Evolutionary conservation across 1,140 invertebrate species (phyloP).

Genomic region (Brachionus sp.): DNA sequence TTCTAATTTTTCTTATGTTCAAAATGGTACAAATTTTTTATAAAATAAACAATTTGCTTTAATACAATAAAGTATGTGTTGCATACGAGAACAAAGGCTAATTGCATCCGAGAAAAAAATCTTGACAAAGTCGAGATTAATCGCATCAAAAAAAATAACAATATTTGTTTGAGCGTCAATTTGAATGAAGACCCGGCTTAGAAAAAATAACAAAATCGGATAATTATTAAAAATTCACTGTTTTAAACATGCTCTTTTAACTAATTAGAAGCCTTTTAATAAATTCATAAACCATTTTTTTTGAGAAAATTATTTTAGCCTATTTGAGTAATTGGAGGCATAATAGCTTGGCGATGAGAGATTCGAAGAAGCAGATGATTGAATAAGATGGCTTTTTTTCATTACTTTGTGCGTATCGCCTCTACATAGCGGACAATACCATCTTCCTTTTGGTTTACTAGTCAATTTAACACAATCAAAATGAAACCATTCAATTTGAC

Average conservation of each 20-base stretch:
- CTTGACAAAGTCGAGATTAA: not conserved
- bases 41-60: not conserved
- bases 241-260: not conserved
- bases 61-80: not conserved
- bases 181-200: not conserved
- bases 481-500: constrained; percentile 61
- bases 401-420: constrained; percentile 43
- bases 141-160: not conserved
- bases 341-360: not conserved
- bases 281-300: not conserved
- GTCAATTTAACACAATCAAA: constrained; percentile 59
- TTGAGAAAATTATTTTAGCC: not conserved
- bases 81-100: not conserved
- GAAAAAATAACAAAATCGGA: constrained; percentile 6
- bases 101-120: not conserved
- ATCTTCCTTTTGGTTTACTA: constrained; percentile 60
- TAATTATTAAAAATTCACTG: constrained; percentile 4
- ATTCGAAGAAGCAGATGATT: constrained; percentile 15
- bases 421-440: constrained; percentile 62
- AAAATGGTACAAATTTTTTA: not conserved
- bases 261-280: not conserved
- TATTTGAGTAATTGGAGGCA: not conserved
- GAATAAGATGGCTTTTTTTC: constrained; percentile 4
- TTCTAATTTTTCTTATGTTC: not conserved
- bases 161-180: not conserved